Base-by-base conservation (phyloP, 35 echinoderm and acorn worm genomes). In the Apostichopus californicus region DNA sequence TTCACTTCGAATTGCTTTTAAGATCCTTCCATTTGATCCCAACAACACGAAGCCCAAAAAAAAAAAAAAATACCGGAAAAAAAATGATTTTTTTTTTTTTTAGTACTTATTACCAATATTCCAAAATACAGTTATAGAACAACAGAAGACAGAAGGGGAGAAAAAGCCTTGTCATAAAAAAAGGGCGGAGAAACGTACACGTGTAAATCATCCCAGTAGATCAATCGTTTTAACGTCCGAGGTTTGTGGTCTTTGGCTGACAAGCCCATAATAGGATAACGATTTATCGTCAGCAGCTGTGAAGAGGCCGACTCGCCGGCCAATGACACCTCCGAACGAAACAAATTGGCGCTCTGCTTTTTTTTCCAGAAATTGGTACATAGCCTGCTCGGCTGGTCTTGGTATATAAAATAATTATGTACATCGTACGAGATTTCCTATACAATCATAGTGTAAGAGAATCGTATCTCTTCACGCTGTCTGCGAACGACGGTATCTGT, bases 251-350 rank as follows among this genome's bases (percentile, higher is more conserved):
- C 54, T 17, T 58, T 13, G 55, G 55, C 18, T 85, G 81, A 85
- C 81, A 85, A 58, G 54, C 81, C 81, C 81, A 59, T 85, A 85
- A 85, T 85, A 85, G 81, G 81, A 85, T 85, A 58, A 85, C 81
- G 81, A 85, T 85, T 85, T 85, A 85, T 58, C 5, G 81, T 24
- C 81, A 85, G 81, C 81, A 85, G 81, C 81, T 85, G 81, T 59
- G 55, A 59, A 58, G 55, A 85, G 54, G 17, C 52, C 55, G 55
- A 59, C 58, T 85, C 81, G 23, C 81, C 54, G 81, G 81, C 81
- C 81, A 85, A 85, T 85, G 81, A 85, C 81, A 85, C 81, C 54
- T 56, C 57, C 57, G 11, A 60, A 11, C 57, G 57, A 60, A 60
- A 60, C 57, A 60, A 60, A 60, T 60, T 60, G 26, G 26, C 26